A percentile compares a stretch with the other conserved stretches of the same genome.
Evolutionary conservation across 2,113 vertebrate genomes (phyloP).

Genomic region (Sorex araneus): DNA sequence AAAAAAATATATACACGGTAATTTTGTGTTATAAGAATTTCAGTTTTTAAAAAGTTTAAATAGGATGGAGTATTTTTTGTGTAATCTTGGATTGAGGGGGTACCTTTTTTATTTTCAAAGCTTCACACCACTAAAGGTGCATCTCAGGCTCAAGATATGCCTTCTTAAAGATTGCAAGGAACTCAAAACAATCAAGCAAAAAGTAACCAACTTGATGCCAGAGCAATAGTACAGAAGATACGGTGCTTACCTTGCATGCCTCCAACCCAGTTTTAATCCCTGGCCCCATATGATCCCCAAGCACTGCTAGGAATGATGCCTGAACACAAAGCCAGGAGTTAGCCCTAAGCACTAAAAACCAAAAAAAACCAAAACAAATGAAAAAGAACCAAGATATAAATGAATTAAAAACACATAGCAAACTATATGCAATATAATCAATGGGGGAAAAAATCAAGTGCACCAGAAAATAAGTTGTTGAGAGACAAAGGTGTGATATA

Average conservation of each 20-base stretch:
- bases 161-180: too few species aligned
- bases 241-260: too few species aligned
- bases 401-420: neutral
- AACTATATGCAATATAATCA: neutral
- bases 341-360: too few species aligned
- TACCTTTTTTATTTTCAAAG: neutral
- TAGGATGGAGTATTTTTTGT: neutral
- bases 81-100: neutral
- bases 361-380: too few species aligned
- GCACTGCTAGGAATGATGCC: too few species aligned
- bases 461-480: neutral
- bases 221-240: too few species aligned
- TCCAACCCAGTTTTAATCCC: too few species aligned
- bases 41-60: conserved; percentile 10
- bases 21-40: neutral
- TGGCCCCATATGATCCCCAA: too few species aligned
- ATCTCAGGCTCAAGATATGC: too few species aligned
- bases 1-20: neutral
- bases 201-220: neutral
- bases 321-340: too few species aligned
- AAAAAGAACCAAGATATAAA: too few species aligned
- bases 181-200: neutral
- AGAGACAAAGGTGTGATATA: neutral
- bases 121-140: too few species aligned
- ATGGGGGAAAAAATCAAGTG: neutral